These are phyloP conservation scores for Progne subis DNA, from an alignment of 2,113 vertebrate species.

Conservation along the genomic window DNA sequence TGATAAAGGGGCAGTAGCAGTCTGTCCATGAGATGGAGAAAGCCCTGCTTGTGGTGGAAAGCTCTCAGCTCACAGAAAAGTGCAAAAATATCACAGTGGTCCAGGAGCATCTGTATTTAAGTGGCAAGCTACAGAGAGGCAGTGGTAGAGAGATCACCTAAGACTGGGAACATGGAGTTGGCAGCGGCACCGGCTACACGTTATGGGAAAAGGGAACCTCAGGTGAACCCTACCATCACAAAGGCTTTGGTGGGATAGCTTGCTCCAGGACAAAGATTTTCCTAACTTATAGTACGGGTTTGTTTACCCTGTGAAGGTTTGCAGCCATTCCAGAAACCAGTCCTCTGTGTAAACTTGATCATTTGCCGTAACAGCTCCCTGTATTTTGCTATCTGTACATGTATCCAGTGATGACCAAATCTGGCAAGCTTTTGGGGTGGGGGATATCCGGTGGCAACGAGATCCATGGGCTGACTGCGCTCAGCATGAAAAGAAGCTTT, in stretches of 20 bases:
- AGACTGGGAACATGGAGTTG: not conserved
- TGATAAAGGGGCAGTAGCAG: not conserved
- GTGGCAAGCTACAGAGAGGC: not conserved
- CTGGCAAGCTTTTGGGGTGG: not conserved
- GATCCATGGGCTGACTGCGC: not conserved
- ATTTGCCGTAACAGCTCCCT: not conserved
- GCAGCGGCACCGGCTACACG: accelerated
- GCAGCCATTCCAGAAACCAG: not conserved
- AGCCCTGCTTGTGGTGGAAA: not conserved
- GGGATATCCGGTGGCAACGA: not conserved
- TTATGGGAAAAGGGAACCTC: not conserved
- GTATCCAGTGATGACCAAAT: not conserved
- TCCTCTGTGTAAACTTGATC: not conserved
- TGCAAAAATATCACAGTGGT: not conserved
- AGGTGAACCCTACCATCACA: not conserved
- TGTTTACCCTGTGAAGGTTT: not conserved
- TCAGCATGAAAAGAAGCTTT: constrained; percentile 10
- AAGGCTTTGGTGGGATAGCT: not conserved
- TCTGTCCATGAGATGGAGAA: not conserved
- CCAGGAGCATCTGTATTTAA: not conserved
- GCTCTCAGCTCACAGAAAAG: not conserved
- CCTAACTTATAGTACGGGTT: accelerated
- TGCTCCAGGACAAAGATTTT: not conserved
- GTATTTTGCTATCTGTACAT: not conserved
- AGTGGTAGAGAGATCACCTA: not conserved